Conservation (phyloP, 2,888 invertebrate genomes). For the Ectemnius lituratus region DNA sequence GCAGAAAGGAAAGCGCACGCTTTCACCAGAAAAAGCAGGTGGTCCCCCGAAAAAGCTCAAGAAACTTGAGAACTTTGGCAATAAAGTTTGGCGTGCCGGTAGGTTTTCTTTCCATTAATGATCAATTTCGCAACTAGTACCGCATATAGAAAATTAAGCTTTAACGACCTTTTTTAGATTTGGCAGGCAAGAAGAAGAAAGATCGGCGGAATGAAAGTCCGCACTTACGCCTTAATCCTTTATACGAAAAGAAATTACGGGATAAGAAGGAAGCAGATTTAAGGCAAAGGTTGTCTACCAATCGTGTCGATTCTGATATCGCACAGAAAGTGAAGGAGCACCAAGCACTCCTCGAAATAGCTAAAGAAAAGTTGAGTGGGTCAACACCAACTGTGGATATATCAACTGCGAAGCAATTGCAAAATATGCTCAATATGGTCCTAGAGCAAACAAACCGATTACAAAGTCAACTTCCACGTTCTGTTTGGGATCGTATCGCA, state of each 20-base stretch:
- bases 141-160: background rate
- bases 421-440: slow-evolving; percentile 72
- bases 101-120: slow-evolving; percentile 18
- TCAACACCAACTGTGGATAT: slow-evolving; percentile 63
- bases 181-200: slow-evolving; percentile 36
- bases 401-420: slow-evolving; percentile 71
- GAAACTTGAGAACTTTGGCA: slow-evolving; percentile 44
- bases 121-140: background rate
- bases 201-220: slow-evolving; percentile 53
- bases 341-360: slow-evolving; percentile 67
- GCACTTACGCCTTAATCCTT: slow-evolving; percentile 54
- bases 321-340: slow-evolving; percentile 70
- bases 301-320: slow-evolving; percentile 65
- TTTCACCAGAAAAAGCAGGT: slow-evolving; percentile 53
- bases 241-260: slow-evolving; percentile 64
- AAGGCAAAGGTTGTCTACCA: slow-evolving; percentile 65
- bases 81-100: slow-evolving; percentile 49
- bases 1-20: slow-evolving; percentile 51
- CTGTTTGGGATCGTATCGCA: slow-evolving; percentile 76
- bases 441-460: slow-evolving; percentile 74
- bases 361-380: slow-evolving; percentile 69
- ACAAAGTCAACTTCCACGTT: slow-evolving; percentile 71
- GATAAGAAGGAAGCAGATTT: slow-evolving; percentile 66
- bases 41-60: slow-evolving; percentile 50
- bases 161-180: slow-evolving; percentile 32